Base-by-base conservation (phyloP, 2,113 vertebrate genomes). In the Callaeas wilsoni region DNA sequence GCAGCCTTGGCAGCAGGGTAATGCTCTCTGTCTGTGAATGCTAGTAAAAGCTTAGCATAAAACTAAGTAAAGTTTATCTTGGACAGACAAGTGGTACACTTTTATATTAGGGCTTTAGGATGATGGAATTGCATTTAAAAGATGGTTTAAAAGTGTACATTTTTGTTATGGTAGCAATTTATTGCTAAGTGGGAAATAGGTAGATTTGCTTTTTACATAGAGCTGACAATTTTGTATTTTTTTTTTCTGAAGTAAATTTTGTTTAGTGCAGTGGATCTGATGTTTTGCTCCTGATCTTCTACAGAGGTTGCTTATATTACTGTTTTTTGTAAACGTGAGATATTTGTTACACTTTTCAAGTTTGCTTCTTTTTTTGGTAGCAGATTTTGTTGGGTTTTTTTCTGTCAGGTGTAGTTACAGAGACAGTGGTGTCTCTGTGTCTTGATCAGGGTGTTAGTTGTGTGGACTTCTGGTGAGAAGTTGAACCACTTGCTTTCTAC, bases 351-450 rank as follows among this genome's bases (percentile, higher is more conserved):
- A 3, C 11, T 73, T 64, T 25, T 52, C 12, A 44, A 73, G 53
- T 73, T 33, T 47, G 17, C 5, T n/a, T 25, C n/a, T n/a, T 60
- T 13, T 33, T 67, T 50, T 82, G 23, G 29, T 76, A 47, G 55
- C 25, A 76, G 62, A 47, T 62, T 55, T 26, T 47, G 9, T 46
- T 55, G 47, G 8, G 2, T 26, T 46, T 53, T 21, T 57, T 49
- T 65, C 27, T 32, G 27, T 71, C 44, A 46, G 49, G 39, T 39
- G 8, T 30, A 67, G 50, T 30, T 42, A 39, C 53, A 53, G 57
- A 46, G 73, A 16, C 0, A 0, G 33, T 42, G 23, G 5, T 80
- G 16, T 77, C 29, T 68, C n/a, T 0, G 0, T 84, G 64, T 49
- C 42, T 76, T 42, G 62, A 7, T 47, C 70, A 76, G 63, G 7